Conservation (phyloP, 2,888 invertebrate species). For the Leptura quadrifasciata region DNA sequence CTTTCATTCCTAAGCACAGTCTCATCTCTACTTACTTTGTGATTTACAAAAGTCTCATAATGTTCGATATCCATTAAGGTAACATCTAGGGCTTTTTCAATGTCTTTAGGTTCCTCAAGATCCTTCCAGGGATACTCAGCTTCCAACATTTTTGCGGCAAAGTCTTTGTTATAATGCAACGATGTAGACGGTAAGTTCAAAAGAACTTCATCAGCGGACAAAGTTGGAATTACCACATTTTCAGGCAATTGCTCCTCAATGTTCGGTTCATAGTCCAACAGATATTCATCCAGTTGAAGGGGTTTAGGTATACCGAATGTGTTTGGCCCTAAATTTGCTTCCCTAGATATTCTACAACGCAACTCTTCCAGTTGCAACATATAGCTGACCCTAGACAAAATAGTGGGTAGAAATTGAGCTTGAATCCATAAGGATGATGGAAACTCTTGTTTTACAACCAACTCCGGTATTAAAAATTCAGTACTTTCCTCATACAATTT, state of each 20-base stretch:
- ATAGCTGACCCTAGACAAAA: slow-evolving; percentile 85
- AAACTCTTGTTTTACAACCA: slow-evolving; percentile 84
- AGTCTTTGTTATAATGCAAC: slow-evolving; percentile 64
- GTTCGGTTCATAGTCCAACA: slow-evolving; percentile 60
- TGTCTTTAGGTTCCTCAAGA: slow-evolving; percentile 81
- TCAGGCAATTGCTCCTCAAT: slow-evolving; percentile 54
- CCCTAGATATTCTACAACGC: slow-evolving; percentile 75
- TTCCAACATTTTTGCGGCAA: slow-evolving; percentile 73
- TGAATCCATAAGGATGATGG: slow-evolving; percentile 90
- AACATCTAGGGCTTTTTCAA: slow-evolving; percentile 78
- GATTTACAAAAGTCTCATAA: slow-evolving; percentile 79
- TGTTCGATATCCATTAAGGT: slow-evolving; percentile 83
- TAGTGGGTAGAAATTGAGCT: slow-evolving; percentile 87
- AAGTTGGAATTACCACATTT: slow-evolving; percentile 30
- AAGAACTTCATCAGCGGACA: neutral
- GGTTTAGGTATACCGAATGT: slow-evolving; percentile 63
- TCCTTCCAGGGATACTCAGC: slow-evolving; percentile 73
- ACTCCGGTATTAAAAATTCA: slow-evolving; percentile 90
- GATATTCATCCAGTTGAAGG: slow-evolving; percentile 65
- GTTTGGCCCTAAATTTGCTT: slow-evolving; percentile 72
- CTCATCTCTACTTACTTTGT: slow-evolving; percentile 51
- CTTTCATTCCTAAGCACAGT: slow-evolving; percentile 52
- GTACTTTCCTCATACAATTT: slow-evolving; percentile 76
- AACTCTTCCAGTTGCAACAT: slow-evolving; percentile 86
- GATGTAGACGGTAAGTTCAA: slow-evolving; percentile 5